Evolutionary conservation across 1,140 invertebrate genomes (phyloP).

Genomic region (Megalopta genalis): DNA sequence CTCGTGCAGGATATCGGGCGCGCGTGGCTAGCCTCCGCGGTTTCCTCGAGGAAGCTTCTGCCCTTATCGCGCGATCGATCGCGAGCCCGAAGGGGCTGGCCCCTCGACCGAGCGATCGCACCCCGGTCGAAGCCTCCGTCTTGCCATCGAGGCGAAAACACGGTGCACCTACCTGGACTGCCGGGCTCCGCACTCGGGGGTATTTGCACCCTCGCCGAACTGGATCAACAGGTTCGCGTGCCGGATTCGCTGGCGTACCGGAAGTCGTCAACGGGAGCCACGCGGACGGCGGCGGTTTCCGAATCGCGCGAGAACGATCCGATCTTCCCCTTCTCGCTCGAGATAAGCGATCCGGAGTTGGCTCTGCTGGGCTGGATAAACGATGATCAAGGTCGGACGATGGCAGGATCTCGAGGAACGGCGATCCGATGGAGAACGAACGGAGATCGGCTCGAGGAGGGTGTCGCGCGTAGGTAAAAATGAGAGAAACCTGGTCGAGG

Average conservation of each 20-base stretch:
- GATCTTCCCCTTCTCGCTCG: neutral
- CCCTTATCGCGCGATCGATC: conserved; percentile 42
- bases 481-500: too few species aligned
- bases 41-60: conserved; percentile 27
- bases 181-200: neutral
- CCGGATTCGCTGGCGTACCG: conserved; percentile 68
- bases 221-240: conserved; percentile 77
- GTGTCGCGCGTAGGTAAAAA: too few species aligned
- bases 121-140: conserved; percentile 7
- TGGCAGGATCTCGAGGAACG: neutral
- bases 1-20: conserved; percentile 9
- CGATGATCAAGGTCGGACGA: neutral
- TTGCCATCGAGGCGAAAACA: neutral
- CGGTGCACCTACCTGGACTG: conserved; percentile 10
- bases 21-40: conserved; percentile 6
- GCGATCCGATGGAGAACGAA: neutral
- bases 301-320: conserved; percentile 34
- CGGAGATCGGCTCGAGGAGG: too few species aligned
- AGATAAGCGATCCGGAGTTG: conserved; percentile 9
- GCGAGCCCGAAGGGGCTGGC: neutral
- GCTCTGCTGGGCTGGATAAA: neutral
- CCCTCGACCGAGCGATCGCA: neutral
- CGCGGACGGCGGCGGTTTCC: conserved; percentile 30
- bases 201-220: conserved; percentile 29
- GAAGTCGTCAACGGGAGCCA: conserved; percentile 72